Percentiles rank a stretch among this genome's conserved stretches.
phyloP scores from a whole-genome alignment of 2,797 vertebrate species.

The Alcedo atthis region DNA sequence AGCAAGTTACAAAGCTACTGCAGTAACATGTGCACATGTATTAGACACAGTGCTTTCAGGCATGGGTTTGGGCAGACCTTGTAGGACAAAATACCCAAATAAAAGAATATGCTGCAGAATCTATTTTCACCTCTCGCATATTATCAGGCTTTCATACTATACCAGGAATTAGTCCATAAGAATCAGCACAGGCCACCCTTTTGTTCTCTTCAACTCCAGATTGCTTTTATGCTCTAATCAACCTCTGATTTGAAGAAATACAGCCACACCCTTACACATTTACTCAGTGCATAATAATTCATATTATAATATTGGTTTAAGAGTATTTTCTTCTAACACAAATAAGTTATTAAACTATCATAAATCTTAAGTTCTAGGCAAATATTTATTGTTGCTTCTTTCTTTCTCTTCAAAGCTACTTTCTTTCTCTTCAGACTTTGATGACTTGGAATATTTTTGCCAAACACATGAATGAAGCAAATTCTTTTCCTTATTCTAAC shows the following conservation, averaged over 20 bases:
- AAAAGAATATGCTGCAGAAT: not conserved
- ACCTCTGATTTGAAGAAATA: not conserved
- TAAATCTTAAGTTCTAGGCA: not conserved
- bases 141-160: not conserved
- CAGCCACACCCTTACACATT: not conserved
- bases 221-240: not conserved
- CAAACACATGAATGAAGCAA: slow-evolving; percentile 8
- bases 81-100: not conserved
- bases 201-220: not conserved
- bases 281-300: not conserved
- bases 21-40: rapidly evolving
- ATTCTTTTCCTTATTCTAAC: slow-evolving; percentile 1
- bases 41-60: not conserved
- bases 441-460: not conserved
- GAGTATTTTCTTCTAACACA: not conserved
- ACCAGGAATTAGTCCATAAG: not conserved
- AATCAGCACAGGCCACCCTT: not conserved
- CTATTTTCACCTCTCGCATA: not conserved
- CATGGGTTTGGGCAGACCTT: not conserved
- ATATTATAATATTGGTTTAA: not conserved
- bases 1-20: not conserved
- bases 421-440: not conserved
- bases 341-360: not conserved
- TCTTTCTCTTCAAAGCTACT: not conserved
- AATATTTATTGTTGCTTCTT: not conserved